phyloP scores from a whole-genome alignment of 1,140 invertebrate genomes.

The Zaprionus davidi region DNA sequence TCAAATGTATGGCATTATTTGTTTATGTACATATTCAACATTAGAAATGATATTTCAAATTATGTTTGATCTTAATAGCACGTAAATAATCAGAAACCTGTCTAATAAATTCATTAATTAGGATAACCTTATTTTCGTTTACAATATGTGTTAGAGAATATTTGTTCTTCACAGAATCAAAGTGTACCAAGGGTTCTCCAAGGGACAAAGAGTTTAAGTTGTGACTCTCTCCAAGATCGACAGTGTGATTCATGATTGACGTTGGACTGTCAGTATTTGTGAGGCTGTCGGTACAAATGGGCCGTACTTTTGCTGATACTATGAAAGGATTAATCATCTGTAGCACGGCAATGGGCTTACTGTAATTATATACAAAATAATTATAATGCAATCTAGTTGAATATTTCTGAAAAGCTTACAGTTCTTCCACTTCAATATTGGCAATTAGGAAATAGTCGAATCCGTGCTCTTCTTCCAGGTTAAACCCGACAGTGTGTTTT shows the following conservation, averaged over 20 bases:
- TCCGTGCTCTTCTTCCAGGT: background rate
- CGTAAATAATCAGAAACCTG: no score
- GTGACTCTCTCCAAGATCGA: background rate
- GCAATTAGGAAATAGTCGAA: constrained; percentile 1
- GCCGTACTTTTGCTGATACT: constrained; percentile 29
- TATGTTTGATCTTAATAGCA: no score
- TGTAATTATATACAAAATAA: background rate
- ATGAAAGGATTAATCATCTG: constrained; percentile 16
- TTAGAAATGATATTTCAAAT: no score
- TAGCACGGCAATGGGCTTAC: background rate
- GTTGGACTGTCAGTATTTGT: background rate
- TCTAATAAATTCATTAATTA: no score
- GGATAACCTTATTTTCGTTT: background rate
- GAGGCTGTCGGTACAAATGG: constrained; percentile 13
- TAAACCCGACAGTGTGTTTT: constrained; percentile 10
- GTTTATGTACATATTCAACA: no score
- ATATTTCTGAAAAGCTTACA: constrained; percentile 7
- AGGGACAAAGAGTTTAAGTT: background rate
- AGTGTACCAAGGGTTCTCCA: background rate
- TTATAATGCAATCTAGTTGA: background rate
- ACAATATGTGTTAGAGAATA: constrained; percentile 3
- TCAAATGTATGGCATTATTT: no score
- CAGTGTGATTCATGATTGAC: background rate
- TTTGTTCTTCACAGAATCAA: background rate
- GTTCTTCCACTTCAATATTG: background rate